Evolutionary conservation across 1,140 invertebrate genomes (phyloP).

Genomic region (Oryctes rhinoceros): DNA sequence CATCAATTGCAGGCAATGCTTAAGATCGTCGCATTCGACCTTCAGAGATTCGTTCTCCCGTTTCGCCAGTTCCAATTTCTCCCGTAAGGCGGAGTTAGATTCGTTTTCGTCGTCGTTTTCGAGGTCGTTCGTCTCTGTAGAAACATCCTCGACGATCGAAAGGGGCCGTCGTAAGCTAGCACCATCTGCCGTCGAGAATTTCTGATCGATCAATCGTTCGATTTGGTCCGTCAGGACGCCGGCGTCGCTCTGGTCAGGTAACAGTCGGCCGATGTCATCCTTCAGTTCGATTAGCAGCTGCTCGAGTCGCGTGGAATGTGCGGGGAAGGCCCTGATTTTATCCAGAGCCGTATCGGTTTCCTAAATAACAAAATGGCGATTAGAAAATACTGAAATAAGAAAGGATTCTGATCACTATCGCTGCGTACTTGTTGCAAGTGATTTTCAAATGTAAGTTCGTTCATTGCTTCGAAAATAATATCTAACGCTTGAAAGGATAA

Average conservation of each 20-base stretch:
- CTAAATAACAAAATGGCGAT: not conserved
- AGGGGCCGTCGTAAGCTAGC: not conserved
- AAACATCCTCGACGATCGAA: not conserved
- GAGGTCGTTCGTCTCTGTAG: conserved; percentile 38
- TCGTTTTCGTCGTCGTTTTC: conserved; percentile 26
- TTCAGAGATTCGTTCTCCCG: conserved; percentile 64
- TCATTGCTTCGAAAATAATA: not conserved
- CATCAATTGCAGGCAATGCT: conserved; percentile 76
- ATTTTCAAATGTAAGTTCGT: not conserved
- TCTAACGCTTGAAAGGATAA: not conserved
- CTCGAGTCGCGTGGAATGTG: conserved; percentile 50
- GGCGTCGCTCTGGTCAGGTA: not conserved
- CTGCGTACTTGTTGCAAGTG: not conserved
- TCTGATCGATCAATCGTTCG: conserved; percentile 36
- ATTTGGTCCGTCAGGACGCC: not conserved
- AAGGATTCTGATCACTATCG: not conserved
- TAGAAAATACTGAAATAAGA: not conserved
- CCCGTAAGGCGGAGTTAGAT: conserved; percentile 10
- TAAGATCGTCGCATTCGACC: conserved; percentile 71
- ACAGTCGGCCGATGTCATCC: not conserved
- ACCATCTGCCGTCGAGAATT: not conserved
- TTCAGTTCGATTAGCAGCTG: conserved; percentile 52
- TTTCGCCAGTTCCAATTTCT: conserved; percentile 50
- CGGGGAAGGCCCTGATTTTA: conserved; percentile 31
- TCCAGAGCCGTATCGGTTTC: conserved; percentile 15